Percentiles rank a stretch among this genome's conserved stretches.
phyloP scores from a whole-genome alignment of 1,140 invertebrate genomes.

The Carcinoscorpius rotundicauda region DNA sequence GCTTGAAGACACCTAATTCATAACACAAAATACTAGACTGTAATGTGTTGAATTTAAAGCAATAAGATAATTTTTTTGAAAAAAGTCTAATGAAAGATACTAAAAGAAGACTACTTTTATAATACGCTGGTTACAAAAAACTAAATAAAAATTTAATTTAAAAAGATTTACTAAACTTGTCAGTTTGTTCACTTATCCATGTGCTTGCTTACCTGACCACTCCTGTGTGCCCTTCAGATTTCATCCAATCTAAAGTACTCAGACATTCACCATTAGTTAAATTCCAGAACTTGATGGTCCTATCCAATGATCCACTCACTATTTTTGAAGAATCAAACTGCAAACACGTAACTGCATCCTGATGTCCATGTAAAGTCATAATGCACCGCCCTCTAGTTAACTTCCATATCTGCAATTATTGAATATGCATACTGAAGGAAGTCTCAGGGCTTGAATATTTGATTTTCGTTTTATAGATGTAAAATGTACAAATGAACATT shows the following conservation, averaged over 20 bases:
- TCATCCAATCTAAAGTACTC: slow-evolving; percentile 44
- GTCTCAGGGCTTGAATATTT: too few species aligned
- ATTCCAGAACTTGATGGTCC: slow-evolving; percentile 41
- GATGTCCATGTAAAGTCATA: slow-evolving; percentile 36
- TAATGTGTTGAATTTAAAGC: background rate
- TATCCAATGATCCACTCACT: slow-evolving; percentile 39
- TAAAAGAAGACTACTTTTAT: too few species aligned
- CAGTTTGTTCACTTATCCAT: background rate
- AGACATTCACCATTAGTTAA: slow-evolving; percentile 36
- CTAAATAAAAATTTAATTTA: too few species aligned
- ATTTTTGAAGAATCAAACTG: slow-evolving; percentile 38
- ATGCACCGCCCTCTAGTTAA: slow-evolving; percentile 32
- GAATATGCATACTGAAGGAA: background rate
- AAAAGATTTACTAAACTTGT: too few species aligned
- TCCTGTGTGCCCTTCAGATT: slow-evolving; percentile 42
- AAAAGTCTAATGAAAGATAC: too few species aligned
- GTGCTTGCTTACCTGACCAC: slow-evolving; percentile 30
- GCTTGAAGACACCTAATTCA: slow-evolving; percentile 38
- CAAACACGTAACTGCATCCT: slow-evolving; percentile 40
- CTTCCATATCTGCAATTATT: slow-evolving; percentile 34
- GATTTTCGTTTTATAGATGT: too few species aligned
- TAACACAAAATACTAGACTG: slow-evolving; percentile 13
- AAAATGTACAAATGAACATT: too few species aligned
- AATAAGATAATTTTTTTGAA: background rate
- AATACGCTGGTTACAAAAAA: too few species aligned